These are phyloP conservation scores for Setipinna tenuifilis DNA, from an alignment of 2,797 vertebrate species.

Conservation along the genomic window DNA sequence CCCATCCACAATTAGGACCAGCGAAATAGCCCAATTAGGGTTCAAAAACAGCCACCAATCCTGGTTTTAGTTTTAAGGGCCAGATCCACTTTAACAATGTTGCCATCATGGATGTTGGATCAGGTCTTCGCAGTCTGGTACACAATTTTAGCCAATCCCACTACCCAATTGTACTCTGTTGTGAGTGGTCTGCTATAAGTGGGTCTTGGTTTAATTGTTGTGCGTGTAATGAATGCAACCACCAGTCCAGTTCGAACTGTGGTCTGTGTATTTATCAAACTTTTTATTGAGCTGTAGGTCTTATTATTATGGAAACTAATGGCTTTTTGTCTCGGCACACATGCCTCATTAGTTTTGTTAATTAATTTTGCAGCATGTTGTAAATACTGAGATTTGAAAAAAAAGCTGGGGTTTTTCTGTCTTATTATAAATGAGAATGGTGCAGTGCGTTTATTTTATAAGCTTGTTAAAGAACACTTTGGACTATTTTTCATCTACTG, in stretches of 20 bases:
- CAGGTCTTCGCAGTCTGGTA: too few relatives aligned
- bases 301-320: conserved; percentile 36
- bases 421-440: neutral
- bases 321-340: conserved; percentile 4
- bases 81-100: neutral
- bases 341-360: conserved; percentile 9
- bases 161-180: neutral
- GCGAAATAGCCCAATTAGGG: conserved; percentile 4
- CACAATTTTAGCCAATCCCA: too few relatives aligned
- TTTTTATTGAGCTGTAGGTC: conserved; percentile 21
- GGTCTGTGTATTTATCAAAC: neutral
- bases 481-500: neutral
- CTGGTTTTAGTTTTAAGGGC: neutral
- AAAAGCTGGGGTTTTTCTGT: conserved; percentile 13
- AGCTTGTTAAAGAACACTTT: neutral
- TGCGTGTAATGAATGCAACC: neutral
- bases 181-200: neutral
- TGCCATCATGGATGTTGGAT: too few relatives aligned
- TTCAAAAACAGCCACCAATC: neutral
- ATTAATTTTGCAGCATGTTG: conserved; percentile 43
- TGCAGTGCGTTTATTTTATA: neutral
- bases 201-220: neutral
- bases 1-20: neutral
- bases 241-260: neutral
- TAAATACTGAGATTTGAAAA: conserved; percentile 22